Percentiles rank a stretch among this genome's conserved stretches.
Evolutionary conservation across 2,113 vertebrate species (phyloP).

Genomic region (Panurus biarmicus): DNA sequence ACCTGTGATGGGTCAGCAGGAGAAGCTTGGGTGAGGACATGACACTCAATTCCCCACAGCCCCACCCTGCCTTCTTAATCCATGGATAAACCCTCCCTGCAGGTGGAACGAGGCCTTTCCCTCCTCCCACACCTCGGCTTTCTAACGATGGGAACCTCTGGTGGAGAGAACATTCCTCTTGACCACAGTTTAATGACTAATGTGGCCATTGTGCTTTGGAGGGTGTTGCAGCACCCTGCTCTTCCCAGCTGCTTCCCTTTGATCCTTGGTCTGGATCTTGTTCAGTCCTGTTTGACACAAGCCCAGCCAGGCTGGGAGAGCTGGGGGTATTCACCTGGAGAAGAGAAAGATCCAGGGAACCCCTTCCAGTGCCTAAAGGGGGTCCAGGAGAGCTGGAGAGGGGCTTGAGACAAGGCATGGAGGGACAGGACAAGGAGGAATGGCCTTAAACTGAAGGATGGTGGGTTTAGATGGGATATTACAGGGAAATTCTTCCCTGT

Average conservation of each 20-base stretch:
- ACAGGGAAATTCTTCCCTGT: rapidly evolving
- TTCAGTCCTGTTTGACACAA: background rate
- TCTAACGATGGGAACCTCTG: background rate
- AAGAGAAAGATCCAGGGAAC: background rate
- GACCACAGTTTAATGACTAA: background rate
- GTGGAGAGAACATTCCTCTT: background rate
- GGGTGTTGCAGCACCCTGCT: rapidly evolving
- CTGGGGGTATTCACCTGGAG: background rate
- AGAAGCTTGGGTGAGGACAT: background rate
- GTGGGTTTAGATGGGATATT: background rate
- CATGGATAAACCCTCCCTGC: background rate
- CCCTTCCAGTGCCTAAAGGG: background rate
- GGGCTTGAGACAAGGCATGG: rapidly evolving
- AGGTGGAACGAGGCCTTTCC: background rate
- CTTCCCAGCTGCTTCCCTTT: background rate
- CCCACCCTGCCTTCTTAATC: background rate
- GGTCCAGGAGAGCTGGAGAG: background rate
- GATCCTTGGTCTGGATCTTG: background rate
- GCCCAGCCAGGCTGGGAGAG: background rate
- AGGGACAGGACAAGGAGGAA: background rate
- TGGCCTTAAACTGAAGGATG: background rate
- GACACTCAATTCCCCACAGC: background rate
- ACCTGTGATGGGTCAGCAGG: background rate
- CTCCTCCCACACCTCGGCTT: background rate
- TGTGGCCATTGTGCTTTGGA: rapidly evolving